Percentiles rank a stretch among this genome's conserved stretches.
These are phyloP conservation scores for Acanthis flammea DNA, from an alignment of 2,797 vertebrate species.

Conservation along the genomic window DNA sequence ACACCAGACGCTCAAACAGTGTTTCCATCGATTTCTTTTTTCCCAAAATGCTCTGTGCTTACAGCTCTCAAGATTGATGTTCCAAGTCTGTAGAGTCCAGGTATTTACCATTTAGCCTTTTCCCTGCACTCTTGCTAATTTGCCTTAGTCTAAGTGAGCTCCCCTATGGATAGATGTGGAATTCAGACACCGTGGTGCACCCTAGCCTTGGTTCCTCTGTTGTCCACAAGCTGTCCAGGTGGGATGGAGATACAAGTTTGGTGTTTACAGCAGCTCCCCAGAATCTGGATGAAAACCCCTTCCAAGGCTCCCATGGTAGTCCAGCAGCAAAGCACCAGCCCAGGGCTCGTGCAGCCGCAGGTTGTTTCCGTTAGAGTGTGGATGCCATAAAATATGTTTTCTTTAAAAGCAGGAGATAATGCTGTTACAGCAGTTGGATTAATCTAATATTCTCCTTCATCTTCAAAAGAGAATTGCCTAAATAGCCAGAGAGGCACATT, in stretches of 20 bases:
- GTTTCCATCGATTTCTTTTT: neutral
- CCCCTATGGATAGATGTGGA: neutral
- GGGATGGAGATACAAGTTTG: neutral
- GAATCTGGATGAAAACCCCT: neutral
- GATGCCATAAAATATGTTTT: neutral
- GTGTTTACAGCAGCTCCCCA: neutral
- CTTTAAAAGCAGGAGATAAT: constrained; percentile 45
- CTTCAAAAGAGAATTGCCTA: constrained; percentile 48
- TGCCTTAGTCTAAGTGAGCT: neutral
- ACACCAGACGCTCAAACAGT: neutral
- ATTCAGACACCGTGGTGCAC: rapidly evolving
- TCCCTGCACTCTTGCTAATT: neutral
- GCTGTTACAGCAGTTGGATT: constrained; percentile 36
- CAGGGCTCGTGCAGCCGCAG: neutral
- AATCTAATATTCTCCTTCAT: constrained; percentile 60
- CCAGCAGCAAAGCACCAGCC: neutral
- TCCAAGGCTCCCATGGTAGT: neutral
- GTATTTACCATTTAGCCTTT: neutral
- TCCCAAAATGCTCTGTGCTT: neutral
- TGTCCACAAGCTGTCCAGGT: neutral
- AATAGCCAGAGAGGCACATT: constrained; percentile 30
- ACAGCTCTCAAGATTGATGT: neutral
- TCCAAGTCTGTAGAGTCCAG: neutral
- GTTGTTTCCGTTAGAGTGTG: neutral
- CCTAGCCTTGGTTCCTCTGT: neutral